Evolutionary conservation across 1,140 invertebrate genomes (phyloP).

Genomic region (Drosophila arizonae): DNA sequence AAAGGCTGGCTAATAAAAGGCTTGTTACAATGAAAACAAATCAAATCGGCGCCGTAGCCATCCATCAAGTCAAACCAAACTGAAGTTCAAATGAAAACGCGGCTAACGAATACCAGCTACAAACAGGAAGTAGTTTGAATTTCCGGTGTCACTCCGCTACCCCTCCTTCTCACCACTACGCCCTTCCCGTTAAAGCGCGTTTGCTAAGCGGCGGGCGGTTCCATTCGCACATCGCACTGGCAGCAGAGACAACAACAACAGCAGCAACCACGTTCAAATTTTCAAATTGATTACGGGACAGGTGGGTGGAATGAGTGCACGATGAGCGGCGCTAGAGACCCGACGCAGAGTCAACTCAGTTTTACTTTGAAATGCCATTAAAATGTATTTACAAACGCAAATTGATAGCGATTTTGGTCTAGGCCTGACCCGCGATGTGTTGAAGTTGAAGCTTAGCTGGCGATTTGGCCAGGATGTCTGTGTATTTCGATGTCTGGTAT

Average conservation of each 20-base stretch:
- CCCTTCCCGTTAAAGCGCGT: constrained; percentile 4
- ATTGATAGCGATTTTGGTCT: constrained; percentile 76
- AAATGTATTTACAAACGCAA: constrained; percentile 82
- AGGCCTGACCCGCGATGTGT: constrained; percentile 48
- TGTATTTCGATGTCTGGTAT: neutral
- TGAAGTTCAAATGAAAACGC: constrained; percentile 71
- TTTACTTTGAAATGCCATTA: constrained; percentile 80
- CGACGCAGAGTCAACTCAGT: constrained; percentile 46
- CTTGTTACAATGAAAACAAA: constrained; percentile 80
- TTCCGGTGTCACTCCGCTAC: constrained; percentile 70
- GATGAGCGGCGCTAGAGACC: neutral
- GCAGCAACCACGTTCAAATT: constrained; percentile 53
- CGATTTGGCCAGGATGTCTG: constrained; percentile 46
- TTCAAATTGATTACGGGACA: constrained; percentile 73
- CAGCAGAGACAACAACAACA: constrained; percentile 6
- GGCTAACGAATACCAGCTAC: constrained; percentile 62
- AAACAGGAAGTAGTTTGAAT: constrained; percentile 81
- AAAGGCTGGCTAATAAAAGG: constrained; percentile 69
- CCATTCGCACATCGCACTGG: constrained; percentile 15
- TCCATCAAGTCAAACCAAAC: constrained; percentile 66
- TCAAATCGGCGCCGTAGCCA: constrained; percentile 73
- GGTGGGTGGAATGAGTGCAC: constrained; percentile 10
- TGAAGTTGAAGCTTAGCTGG: constrained; percentile 66
- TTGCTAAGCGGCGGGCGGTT: constrained; percentile 7
- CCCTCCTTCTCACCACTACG: neutral